These are phyloP conservation scores for Lutjanus erythropterus DNA, from an alignment of 2,113 vertebrate genomes.

Conservation along the genomic window DNA sequence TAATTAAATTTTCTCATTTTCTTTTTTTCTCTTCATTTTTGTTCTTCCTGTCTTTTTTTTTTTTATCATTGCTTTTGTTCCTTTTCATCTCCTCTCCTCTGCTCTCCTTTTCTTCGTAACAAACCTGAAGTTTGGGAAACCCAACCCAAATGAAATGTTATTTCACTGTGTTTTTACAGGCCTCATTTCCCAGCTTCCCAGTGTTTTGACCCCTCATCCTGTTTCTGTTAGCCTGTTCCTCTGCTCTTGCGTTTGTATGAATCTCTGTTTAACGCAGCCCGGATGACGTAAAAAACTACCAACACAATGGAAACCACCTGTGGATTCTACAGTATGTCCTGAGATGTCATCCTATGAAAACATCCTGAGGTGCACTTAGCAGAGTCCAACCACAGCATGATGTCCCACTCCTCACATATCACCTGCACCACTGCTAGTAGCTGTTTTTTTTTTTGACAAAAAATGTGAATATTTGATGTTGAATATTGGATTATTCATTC, in stretches of 20 bases:
- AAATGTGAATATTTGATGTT: too few species aligned
- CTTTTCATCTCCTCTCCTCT: not conserved
- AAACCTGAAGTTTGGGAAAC: conserved; percentile 27
- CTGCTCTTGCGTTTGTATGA: conserved; percentile 30
- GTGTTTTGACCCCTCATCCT: conserved; percentile 56
- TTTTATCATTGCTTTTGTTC: not conserved
- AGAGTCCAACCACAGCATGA: not conserved
- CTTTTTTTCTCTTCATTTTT: not conserved
- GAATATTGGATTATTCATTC: too few species aligned
- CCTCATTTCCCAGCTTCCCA: conserved; percentile 44
- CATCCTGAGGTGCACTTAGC: conserved; percentile 30
- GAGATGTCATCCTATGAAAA: conserved; percentile 23
- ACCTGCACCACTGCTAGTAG: not conserved
- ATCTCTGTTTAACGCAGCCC: conserved; percentile 29
- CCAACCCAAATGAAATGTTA: conserved; percentile 7
- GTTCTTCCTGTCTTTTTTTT: not conserved
- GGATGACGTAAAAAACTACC: conserved; percentile 29
- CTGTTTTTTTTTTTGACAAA: too few species aligned
- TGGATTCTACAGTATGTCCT: conserved; percentile 19
- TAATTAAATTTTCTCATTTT: not conserved
- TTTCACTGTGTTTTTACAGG: conserved; percentile 55
- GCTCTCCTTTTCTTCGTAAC: not conserved
- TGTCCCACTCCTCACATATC: not conserved
- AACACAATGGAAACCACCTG: conserved; percentile 52
- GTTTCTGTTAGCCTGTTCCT: conserved; percentile 63